phyloP scores from a whole-genome alignment of 2,888 invertebrate genomes.

The Lepas anatifera region DNA sequence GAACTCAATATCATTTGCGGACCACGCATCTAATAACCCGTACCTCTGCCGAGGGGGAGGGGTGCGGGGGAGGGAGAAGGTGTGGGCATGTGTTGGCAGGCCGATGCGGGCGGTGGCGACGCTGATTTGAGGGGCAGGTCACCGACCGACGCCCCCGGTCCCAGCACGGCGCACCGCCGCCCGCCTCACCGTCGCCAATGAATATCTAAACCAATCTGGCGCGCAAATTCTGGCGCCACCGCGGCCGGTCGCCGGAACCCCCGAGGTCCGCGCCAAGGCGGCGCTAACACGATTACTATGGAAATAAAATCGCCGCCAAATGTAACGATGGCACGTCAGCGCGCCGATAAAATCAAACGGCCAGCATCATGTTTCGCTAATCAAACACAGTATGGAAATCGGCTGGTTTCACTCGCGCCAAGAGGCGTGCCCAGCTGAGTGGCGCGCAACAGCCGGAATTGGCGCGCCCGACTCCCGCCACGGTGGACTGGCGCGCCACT shows the following conservation, averaged over 20 bases:
- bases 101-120: neutral
- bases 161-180: neutral
- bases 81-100: too few species aligned
- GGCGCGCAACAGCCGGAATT: neutral
- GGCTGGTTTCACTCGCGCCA: too few species aligned
- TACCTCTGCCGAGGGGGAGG: neutral
- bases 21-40: conserved; percentile 11
- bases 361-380: neutral
- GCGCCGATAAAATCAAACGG: neutral
- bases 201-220: neutral
- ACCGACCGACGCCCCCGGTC: neutral
- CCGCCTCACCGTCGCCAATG: neutral
- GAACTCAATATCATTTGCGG: too few species aligned
- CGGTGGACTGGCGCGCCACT: too few species aligned
- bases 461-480: neutral
- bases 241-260: neutral
- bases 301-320: neutral
- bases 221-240: too few species aligned
- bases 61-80: too few species aligned
- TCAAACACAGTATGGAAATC: conserved; percentile 7
- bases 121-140: neutral
- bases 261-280: neutral
- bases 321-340: neutral
- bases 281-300: conserved; percentile 2
- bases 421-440: neutral